Base-by-base conservation (phyloP, 2,113 vertebrate species). In the Lethenteron camtschaticum region DNA sequence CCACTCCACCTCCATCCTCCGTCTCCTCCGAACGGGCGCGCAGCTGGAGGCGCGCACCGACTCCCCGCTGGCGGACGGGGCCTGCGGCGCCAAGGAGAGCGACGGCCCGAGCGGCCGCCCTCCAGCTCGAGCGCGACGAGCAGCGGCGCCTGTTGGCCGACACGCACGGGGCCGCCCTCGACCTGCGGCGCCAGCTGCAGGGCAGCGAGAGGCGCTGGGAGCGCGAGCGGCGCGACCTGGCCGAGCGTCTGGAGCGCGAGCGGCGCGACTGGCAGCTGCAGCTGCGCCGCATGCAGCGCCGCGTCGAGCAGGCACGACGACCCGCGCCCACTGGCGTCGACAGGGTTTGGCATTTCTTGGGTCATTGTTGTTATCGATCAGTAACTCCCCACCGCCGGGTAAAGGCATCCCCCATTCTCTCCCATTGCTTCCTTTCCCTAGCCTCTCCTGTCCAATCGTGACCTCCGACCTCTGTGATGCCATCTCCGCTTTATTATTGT, bases 261-360 rank as follows among this genome's bases (percentile, higher is more conserved):
- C 87, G 91, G 75, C 88, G 82, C 71, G 89, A 95, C 74, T 99
- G 91, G 94, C 90, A 99, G 79, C 83, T 81, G 74, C 91, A 96
- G 57, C 86, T 95, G 83, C 87, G 84, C 74, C 82, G 89, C 74
- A 95, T 99, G 94, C 91, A 95, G 81, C 84, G 73, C 78, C 95
- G 92, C 80, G 95, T 99, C 76, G 88, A 96, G 77, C 85, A 89
- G 88, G 90, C 95, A 82, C 71, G 77, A 68, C n/a, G 69, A 41
- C 41, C 41, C 41, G 41, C 41, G 41, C 41, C 41, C 41, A 41
- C 41, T 41, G 41, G 41, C 5, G 41, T 41, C 41, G 5, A 41
- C 41, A 41, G 41, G 41, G 41, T 41, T 41, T 41, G 41, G 41
- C 41, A 41, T 41, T 41, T 41, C 41, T 41, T 41, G 41, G 6